These are phyloP conservation scores for Hydrolagus affinis DNA, from an alignment of 2,113 vertebrate genomes.

Conservation along the genomic window DNA sequence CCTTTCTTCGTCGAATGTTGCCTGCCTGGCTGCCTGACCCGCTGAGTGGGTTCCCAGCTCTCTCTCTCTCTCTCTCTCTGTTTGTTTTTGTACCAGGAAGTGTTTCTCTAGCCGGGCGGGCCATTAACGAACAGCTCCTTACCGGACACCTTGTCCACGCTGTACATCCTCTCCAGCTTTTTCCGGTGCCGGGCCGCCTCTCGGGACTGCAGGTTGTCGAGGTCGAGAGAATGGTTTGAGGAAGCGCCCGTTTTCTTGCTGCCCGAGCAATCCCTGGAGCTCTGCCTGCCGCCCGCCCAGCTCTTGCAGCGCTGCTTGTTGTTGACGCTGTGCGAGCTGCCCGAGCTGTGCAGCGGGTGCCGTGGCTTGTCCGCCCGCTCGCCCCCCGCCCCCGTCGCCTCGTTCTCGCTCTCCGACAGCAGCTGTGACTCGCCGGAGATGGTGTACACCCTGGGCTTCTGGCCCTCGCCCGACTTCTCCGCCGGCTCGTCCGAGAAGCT, in stretches of 20 bases:
- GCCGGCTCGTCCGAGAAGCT: conserved; percentile 69
- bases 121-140: conserved; percentile 36
- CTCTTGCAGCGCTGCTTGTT: conserved; percentile 60
- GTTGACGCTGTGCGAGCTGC: conserved; percentile 57
- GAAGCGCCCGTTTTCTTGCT: conserved; percentile 58
- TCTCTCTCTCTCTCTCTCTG: too few relatives aligned
- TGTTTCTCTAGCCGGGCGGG: too few relatives aligned
- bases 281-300: conserved; percentile 64
- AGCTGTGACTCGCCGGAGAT: conserved; percentile 78
- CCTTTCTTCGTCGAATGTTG: too few relatives aligned
- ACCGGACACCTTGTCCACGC: conserved; percentile 77
- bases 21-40: too few relatives aligned
- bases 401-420: conserved; percentile 59
- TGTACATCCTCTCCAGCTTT: conserved; percentile 88
- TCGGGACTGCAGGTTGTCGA: conserved; percentile 59
- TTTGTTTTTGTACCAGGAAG: too few relatives aligned
- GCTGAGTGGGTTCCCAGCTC: too few relatives aligned
- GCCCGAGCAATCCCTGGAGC: conserved; percentile 62
- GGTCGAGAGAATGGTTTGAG: conserved; percentile 71
- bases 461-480: conserved; percentile 57
- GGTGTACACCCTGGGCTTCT: conserved; percentile 73
- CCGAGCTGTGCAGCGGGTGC: conserved; percentile 59
- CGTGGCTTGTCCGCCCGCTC: conserved; percentile 34
- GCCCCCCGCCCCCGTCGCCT: conserved; percentile 65
- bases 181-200: conserved; percentile 64